These are phyloP conservation scores for Callorhinus ursinus DNA, from an alignment of 2,113 vertebrate genomes.

Conservation along the genomic window DNA sequence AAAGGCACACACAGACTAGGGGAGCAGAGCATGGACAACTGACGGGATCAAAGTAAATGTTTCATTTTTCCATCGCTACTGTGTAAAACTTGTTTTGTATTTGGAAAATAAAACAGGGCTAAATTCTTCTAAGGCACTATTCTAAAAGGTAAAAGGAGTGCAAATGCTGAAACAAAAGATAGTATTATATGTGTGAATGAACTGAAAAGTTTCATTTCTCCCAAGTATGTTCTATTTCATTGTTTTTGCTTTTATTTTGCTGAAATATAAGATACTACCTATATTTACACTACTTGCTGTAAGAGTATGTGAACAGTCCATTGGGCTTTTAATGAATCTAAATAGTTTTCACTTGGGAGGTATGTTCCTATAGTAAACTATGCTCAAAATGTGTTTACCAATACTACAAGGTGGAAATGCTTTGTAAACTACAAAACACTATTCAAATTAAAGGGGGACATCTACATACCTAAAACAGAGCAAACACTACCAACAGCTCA, in stretches of 20 bases:
- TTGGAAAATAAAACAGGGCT: slow-evolving; percentile 13
- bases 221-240: background rate
- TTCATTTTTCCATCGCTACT: background rate
- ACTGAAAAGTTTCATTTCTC: background rate
- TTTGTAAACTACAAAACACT: background rate
- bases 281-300: background rate
- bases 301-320: background rate
- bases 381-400: slow-evolving; percentile 4
- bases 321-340: background rate
- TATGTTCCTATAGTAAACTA: background rate
- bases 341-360: background rate
- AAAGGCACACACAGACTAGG: background rate
- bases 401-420: background rate
- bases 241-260: slow-evolving; percentile 34
- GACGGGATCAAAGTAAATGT: background rate
- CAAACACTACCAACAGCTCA: background rate
- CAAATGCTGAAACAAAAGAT: slow-evolving; percentile 11
- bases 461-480: background rate
- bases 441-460: background rate
- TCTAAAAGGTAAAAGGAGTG: background rate
- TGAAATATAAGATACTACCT: background rate
- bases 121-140: background rate
- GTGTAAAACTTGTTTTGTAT: background rate
- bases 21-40: background rate
- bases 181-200: background rate